Percentiles rank a stretch among this genome's conserved stretches.
phyloP scores from a whole-genome alignment of 2,888 invertebrate genomes.

The Melanostoma mellinum region DNA sequence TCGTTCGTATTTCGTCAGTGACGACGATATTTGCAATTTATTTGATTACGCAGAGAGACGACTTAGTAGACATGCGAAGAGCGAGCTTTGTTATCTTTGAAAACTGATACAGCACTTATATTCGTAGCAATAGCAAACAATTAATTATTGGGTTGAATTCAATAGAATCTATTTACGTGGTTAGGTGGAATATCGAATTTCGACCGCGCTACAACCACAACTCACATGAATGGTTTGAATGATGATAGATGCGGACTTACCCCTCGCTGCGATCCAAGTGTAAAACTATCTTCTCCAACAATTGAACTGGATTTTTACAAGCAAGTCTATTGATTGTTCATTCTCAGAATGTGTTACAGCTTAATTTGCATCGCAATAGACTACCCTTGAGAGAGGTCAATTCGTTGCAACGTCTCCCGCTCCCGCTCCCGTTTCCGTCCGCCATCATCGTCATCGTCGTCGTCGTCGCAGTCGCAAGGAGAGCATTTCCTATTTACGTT shows the following conservation, averaged over 20 bases:
- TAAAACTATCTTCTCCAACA: constrained; percentile 12
- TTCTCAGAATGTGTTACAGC: constrained; percentile 49
- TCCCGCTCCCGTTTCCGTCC: too few species aligned
- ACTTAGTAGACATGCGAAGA: background rate
- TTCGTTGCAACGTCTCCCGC: constrained; percentile 36
- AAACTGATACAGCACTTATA: constrained; percentile 56
- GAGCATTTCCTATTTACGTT: constrained; percentile 51
- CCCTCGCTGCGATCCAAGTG: background rate
- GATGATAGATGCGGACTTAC: background rate
- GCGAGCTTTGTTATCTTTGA: constrained; percentile 38
- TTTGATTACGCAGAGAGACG: constrained; percentile 27
- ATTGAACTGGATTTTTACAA: constrained; percentile 31
- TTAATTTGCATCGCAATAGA: constrained; percentile 62
- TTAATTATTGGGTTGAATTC: constrained; percentile 50
- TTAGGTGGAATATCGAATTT: constrained; percentile 34
- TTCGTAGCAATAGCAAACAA: constrained; percentile 38
- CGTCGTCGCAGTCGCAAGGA: constrained; percentile 1
- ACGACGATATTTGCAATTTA: constrained; percentile 21
- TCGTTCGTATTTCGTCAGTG: constrained; percentile 17
- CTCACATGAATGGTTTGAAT: constrained; percentile 24
- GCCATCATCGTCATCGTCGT: too few species aligned
- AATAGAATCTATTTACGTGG: constrained; percentile 44
- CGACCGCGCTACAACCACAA: constrained; percentile 35
- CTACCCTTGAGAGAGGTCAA: constrained; percentile 61
- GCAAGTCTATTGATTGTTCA: constrained; percentile 14